Conservation (phyloP, 1,140 invertebrate species). For the Papilio polytes region DNA sequence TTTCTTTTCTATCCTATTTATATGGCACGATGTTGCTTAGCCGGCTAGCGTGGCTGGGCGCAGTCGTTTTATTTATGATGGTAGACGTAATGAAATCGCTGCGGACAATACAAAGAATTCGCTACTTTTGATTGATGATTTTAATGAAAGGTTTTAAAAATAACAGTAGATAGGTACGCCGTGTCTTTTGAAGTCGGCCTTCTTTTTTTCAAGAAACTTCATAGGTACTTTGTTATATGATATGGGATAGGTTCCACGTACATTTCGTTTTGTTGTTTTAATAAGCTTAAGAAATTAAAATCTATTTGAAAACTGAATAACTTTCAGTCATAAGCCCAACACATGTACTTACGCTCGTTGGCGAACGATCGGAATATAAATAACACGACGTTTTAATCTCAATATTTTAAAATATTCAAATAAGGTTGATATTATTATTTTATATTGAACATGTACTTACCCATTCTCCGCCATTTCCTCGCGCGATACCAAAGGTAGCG, state of each 20-base stretch:
- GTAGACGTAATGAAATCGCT: not conserved
- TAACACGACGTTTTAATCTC: no score
- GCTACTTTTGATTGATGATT: not conserved
- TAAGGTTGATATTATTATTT: not conserved
- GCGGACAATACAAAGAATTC: not conserved
- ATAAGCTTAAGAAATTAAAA: no score
- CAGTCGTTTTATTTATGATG: not conserved
- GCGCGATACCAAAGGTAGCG: constrained; percentile 10
- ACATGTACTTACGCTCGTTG: no score
- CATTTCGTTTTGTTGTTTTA: no score
- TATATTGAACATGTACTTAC: constrained; percentile 1
- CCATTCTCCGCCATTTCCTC: constrained; percentile 14
- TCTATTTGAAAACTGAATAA: no score
- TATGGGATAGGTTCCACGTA: no score
- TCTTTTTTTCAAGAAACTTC: no score
- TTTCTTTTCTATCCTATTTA: not conserved
- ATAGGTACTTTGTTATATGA: no score
- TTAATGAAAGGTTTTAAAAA: not conserved
- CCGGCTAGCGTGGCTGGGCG: not conserved
- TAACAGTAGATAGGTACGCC: no score
- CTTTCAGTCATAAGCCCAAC: no score
- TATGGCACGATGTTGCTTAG: not conserved
- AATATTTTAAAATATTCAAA: no score
- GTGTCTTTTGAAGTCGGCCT: not conserved
- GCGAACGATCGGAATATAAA: no score